These are phyloP conservation scores for Zosterops pallidus DNA, from an alignment of 2,113 vertebrate genomes.

Conservation along the genomic window DNA sequence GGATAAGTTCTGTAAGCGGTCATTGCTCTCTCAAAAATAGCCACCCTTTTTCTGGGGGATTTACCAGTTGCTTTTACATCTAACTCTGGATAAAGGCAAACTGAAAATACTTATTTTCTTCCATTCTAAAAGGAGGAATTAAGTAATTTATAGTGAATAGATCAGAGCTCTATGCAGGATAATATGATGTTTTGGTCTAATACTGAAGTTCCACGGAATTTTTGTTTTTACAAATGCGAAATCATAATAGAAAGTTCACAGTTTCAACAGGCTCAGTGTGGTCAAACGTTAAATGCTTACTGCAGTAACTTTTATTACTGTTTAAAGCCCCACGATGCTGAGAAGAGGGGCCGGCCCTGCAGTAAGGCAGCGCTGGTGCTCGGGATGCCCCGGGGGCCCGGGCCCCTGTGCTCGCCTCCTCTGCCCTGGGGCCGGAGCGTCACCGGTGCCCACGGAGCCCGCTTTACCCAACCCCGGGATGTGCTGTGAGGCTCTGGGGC, in stretches of 20 bases:
- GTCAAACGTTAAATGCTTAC: fast-evolving
- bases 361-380: fast-evolving
- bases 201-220: background rate
- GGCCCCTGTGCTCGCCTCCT: background rate
- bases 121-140: fast-evolving
- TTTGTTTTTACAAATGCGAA: no score
- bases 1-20: fast-evolving
- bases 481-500: no score
- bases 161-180: fast-evolving
- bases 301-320: background rate
- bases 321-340: fast-evolving
- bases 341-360: fast-evolving
- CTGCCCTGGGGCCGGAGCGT: fast-evolving
- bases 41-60: fast-evolving
- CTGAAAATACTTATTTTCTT: fast-evolving
- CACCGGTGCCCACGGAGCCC: fast-evolving
- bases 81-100: fast-evolving
- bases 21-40: fast-evolving
- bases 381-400: fast-evolving
- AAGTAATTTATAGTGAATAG: fast-evolving
- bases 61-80: fast-evolving
- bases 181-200: no score
- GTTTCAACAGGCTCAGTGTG: fast-evolving
- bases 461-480: background rate
- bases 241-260: fast-evolving